phyloP scores from a whole-genome alignment of 2,113 vertebrate genomes.

The Mus musculus region GRCm39 chr15:85941501-85942000 shows the following conservation, averaged over 20 bases:
- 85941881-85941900: neutral
- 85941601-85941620: neutral
- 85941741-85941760: neutral
- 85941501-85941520: neutral
- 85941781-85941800: neutral
- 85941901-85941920: neutral
- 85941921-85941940: fast-evolving
- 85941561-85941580: neutral
- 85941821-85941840: neutral
- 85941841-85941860: neutral
- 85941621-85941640: neutral
- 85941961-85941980: neutral
- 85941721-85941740: neutral
- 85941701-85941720: neutral
- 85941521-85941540: too few relatives aligned
- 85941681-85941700: too few relatives aligned
- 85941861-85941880: neutral
- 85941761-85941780: neutral
- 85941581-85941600: neutral
- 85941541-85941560: neutral
- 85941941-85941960: neutral
- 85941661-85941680: neutral
- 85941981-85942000: neutral
- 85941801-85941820: neutral
- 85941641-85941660: neutral